Base-by-base conservation (phyloP, 2,113 vertebrate species). In the Callionymus lyra region DNA sequence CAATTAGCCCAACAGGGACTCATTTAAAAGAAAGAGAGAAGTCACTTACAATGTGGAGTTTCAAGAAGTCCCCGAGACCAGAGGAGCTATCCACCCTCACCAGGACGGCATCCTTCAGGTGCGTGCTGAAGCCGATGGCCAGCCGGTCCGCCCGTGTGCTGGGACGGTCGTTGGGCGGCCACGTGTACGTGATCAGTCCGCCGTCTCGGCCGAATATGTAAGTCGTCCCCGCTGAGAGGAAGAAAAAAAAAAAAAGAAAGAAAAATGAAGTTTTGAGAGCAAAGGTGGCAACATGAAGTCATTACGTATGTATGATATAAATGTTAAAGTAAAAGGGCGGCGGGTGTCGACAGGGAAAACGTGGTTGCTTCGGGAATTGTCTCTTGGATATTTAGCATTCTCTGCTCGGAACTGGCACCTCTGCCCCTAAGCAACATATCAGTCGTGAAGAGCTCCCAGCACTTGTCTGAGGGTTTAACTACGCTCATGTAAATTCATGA, bases 191-290 rank as follows among this genome's bases (percentile, higher is more conserved):
- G 81, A 99, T 93, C 19, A 94, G 88, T 85, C 95, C 95, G 76
- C 95, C 93, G 50, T 94, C 93, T 82, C 93, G 89, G 67, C 93
- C 94, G 77, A 99, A 99, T 81, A 99, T 96, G 76, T 97, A 99
- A 0, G 93, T 97, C 53, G 92, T 97, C 83, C 95, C 95, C 76
- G 94, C 95, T 99, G 31, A 60, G 39, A 34, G 14, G 2, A 58
- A 33, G 39, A 50, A 59, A 1, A 39, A 39, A 17, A 46, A 12
- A 37, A 18, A 10, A 12, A 45, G 11, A 34, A 17, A 45, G 16
- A 34, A 27, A 8, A 8, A 27, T 27, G 21, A 27, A 27, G 4
- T 27, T 27, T 4, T 27, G 4, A 27, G n/a, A 5, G 21, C 21
- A 27, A 8, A 5, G 8, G 8, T 27, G 8, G 4, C 21, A 4